A percentile compares a stretch with the other conserved stretches of the same genome.
phyloP scores from a whole-genome alignment of 1,140 invertebrate species.

The Atta texana region DNA sequence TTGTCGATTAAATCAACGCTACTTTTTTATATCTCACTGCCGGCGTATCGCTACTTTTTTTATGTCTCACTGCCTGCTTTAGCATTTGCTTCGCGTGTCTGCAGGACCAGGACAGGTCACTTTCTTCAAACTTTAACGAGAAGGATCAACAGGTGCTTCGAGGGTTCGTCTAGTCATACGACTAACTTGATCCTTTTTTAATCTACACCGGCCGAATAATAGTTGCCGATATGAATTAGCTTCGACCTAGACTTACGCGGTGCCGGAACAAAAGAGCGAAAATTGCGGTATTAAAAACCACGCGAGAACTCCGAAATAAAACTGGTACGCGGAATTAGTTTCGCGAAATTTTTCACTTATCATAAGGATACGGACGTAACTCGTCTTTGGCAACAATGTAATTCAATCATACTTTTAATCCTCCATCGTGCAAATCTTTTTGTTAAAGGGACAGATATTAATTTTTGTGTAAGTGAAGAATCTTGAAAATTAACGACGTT shows the following conservation, averaged over 20 bases:
- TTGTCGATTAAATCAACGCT: conserved; percentile 2
- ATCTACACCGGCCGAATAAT: conserved; percentile 38
- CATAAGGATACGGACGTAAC: neutral
- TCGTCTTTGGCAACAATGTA: neutral
- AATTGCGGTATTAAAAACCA: conserved; percentile 29
- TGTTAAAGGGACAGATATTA: neutral
- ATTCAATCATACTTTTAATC: conserved; percentile 32
- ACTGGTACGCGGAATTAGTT: conserved; percentile 4
- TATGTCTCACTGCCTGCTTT: conserved; percentile 49
- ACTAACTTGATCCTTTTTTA: conserved; percentile 68
- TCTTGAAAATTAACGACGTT: neutral
- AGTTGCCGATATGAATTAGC: conserved; percentile 35
- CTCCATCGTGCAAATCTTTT: conserved; percentile 25
- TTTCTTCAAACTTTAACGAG: conserved; percentile 83
- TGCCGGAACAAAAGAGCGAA: neutral
- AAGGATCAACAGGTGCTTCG: conserved; percentile 83
- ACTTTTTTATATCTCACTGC: too few relatives aligned
- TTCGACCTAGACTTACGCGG: conserved; percentile 21
- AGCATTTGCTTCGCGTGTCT: conserved; percentile 70
- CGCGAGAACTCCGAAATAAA: conserved; percentile 25
- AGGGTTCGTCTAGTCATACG: conserved; percentile 66
- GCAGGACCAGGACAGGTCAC: conserved; percentile 78
- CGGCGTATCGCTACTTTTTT: conserved; percentile 37
- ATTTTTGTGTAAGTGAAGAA: neutral
- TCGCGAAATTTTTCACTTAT: conserved; percentile 31